Evolutionary conservation across 1,140 invertebrate genomes (phyloP), one percentile per base, ranked within the genome.

Genomic region (Bombus turneri): DNA sequence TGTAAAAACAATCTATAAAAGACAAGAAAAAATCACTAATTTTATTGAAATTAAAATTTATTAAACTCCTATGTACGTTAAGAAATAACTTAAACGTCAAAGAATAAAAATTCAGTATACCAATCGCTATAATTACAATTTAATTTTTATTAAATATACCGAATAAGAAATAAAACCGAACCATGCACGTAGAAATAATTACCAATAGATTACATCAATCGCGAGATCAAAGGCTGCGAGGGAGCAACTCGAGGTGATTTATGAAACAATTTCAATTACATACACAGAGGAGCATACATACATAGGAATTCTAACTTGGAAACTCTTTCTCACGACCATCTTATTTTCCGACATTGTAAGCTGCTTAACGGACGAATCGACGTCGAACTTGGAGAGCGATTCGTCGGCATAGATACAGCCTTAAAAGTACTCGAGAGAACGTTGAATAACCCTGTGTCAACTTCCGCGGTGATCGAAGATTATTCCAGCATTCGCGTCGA

Each of bases 371-470:
- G 25, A 9, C 28, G 57, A 43, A 25, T 68, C n/a, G 41, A 41
- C 31, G 41, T 79, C 10, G 41, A 43, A 79, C n/a, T 79, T 79
- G 18, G 41, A 79, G 15, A 41, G 74, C 34, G 37, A 79, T 28
- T 43, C 13, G 62, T 39, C 25, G 13, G 74, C 34, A 43, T n/a
- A 22, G 28, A 47, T 79, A 79, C 77, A 47, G n/a, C 31, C 66
- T 47, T 69, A 43, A 80, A 69, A 71, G 31, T n/a, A 53, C 15
- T 28, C 41, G n/a, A n/a, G 28, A n/a, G n/a, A 41, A 64, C 22
- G 62, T 79, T 41, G 62, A 79, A 79, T 79, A 79, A 79, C 62
- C 31, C 41, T 34, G 59, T 59, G 78, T 80, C 66, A 80, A 69
- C 78, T 57, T 47, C 13, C 31, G n/a, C 37, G 39, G 25, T 59